Evolutionary conservation across 1,140 invertebrate species (phyloP).

Genomic region (Atta texana): DNA sequence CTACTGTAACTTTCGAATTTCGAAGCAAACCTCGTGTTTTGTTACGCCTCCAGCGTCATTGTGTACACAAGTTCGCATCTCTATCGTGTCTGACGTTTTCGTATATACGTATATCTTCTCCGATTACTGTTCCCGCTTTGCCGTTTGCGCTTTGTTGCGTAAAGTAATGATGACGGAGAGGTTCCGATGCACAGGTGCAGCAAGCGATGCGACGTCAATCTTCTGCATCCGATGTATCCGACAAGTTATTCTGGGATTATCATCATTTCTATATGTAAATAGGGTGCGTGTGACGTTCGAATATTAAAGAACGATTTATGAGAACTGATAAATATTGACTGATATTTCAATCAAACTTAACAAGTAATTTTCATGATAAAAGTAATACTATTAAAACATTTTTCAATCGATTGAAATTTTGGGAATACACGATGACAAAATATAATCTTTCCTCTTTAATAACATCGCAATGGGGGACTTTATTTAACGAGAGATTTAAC

Average conservation of each 20-base stretch:
- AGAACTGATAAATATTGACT: not conserved
- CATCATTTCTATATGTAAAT: not conserved
- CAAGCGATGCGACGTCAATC: constrained; percentile 28
- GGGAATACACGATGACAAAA: not conserved
- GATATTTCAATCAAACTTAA: not conserved
- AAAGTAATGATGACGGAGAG: constrained; percentile 57
- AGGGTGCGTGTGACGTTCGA: not conserved
- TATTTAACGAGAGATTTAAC: not conserved
- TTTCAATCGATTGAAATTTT: not conserved
- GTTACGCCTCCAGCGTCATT: constrained; percentile 3
- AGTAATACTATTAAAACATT: not conserved
- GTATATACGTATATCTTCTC: constrained; percentile 23
- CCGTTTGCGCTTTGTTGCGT: constrained; percentile 47
- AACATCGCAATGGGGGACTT: not conserved
- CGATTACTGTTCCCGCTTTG: not conserved
- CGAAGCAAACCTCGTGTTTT: constrained; percentile 16
- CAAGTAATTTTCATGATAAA: not conserved
- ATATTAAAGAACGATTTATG: not conserved
- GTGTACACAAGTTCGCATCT: too few relatives aligned
- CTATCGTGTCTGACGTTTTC: constrained; percentile 22
- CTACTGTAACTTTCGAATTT: constrained; percentile 23
- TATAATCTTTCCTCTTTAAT: not conserved
- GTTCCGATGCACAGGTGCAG: constrained; percentile 37
- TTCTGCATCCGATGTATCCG: constrained; percentile 31
- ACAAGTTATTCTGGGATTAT: constrained; percentile 38